Base-by-base conservation (phyloP, 2,113 vertebrate species). In the Psettodes erumei region DNA sequence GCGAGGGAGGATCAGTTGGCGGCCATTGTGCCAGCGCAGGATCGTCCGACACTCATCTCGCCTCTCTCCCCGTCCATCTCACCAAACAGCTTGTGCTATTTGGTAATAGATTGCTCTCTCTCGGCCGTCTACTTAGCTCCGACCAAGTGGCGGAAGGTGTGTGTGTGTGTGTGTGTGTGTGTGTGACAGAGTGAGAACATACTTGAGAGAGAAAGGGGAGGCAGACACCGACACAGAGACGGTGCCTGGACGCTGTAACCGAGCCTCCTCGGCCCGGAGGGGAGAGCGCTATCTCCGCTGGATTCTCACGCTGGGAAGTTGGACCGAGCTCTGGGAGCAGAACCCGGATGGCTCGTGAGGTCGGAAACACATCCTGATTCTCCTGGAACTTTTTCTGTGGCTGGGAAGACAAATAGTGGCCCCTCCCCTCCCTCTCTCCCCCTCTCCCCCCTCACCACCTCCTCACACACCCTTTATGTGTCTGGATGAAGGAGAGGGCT, bases 381-480 rank as follows among this genome's bases (percentile, higher is more conserved):
- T 91, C 85, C 91, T 89, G 85, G 83, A 92, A 92, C 77, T 84
- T 88, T 91, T 89, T 89, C 89, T 89, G 86, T 78, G 79, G 90
- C 91, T 91, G 91, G 91, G 93, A 94, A 92, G 93, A 94, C 91
- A 93, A 94, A 95, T 89, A 95, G 81, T 79, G 77, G 18, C 83
- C 82, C 77, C 85, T 81, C 67, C 66, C 51, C 54, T 60, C 61
- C 75, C 19, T 21, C 61, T 37, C 21, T 19, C n/a, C 6, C 38
- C 7, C 7, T 13, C 38, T 12, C 38, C 11, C 6, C 38, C 38
- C 6, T 9, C 11, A 25, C 37, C 72, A 18, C 78, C 63, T 58
- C 62, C 82, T 43, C 84, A 77, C 81, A 65, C 87, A 86, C 90
- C 88, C 91, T 87, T 90, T 90, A 88, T 93, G 89, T 88, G 88